Percentiles rank a stretch among this genome's conserved stretches.
These are phyloP conservation scores for Chrysolophus pictus DNA, from an alignment of 2,797 vertebrate genomes.

Conservation along the genomic window DNA sequence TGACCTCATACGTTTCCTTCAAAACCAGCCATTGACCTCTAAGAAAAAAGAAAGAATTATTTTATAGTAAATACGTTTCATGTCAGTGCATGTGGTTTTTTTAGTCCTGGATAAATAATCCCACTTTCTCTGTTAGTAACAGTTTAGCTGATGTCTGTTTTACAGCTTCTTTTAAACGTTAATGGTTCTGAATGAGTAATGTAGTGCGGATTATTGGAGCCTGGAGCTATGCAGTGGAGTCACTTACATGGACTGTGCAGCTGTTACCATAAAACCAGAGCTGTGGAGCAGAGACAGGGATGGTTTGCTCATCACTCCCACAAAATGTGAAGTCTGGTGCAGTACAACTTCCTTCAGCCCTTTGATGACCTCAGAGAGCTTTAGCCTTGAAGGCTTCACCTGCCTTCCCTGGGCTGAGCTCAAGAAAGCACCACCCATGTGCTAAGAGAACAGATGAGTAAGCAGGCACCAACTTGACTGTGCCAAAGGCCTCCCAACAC, in stretches of 20 bases:
- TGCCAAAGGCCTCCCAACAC: neutral
- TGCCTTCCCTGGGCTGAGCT: neutral
- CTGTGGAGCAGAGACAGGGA: neutral
- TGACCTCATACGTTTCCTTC: slow-evolving; percentile 8
- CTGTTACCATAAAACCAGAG: neutral
- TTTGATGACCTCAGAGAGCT: neutral
- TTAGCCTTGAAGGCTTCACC: neutral
- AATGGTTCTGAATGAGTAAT: slow-evolving; percentile 29
- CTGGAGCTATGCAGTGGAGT: neutral
- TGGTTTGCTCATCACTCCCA: neutral
- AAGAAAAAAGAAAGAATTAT: neutral
- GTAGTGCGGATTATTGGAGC: slow-evolving; percentile 16
- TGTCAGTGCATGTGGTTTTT: neutral
- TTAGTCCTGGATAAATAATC: slow-evolving; percentile 10
- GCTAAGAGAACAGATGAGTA: neutral
- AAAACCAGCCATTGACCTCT: slow-evolving; percentile 6
- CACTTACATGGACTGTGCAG: neutral
- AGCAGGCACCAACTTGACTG: neutral
- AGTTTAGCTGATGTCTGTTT: slow-evolving; percentile 52
- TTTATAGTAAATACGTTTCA: slow-evolving; percentile 30
- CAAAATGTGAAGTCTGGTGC: neutral
- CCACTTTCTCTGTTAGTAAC: slow-evolving; percentile 14
- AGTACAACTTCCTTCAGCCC: neutral
- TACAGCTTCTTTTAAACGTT: slow-evolving; percentile 33
- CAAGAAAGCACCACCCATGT: neutral